These are phyloP conservation scores for Sinelater perroti DNA, from an alignment of 2,888 invertebrate genomes.

Conservation along the genomic window DNA sequence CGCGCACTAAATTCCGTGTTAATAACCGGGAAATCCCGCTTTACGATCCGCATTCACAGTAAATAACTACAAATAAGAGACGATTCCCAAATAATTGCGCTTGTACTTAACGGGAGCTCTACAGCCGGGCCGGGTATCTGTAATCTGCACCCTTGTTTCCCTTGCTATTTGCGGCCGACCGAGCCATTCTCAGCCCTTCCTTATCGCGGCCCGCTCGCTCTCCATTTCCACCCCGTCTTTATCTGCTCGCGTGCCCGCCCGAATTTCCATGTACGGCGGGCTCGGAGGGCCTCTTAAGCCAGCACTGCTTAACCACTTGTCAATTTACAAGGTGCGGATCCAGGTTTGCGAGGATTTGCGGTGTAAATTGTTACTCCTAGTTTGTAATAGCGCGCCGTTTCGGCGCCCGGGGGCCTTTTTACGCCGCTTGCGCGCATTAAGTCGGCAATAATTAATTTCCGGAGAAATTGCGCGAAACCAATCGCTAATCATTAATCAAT, in stretches of 20 bases:
- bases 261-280: slow-evolving; percentile 53
- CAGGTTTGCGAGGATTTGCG: slow-evolving; percentile 46
- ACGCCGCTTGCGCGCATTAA: slow-evolving; percentile 14
- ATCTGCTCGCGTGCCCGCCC: slow-evolving; percentile 51
- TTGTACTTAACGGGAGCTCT: slow-evolving; percentile 55
- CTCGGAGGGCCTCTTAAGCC: slow-evolving; percentile 50
- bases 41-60: slow-evolving; percentile 36
- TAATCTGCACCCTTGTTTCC: slow-evolving; percentile 60
- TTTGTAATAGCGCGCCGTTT: slow-evolving; percentile 42
- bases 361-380: slow-evolving; percentile 50
- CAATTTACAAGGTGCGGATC: slow-evolving; percentile 54
- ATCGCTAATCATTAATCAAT: too few species aligned
- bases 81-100: slow-evolving; percentile 56
- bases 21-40: slow-evolving; percentile 32
- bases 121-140: slow-evolving; percentile 56
- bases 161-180: slow-evolving; percentile 59
- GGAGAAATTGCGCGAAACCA: too few species aligned
- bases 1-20: slow-evolving; percentile 27
- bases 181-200: slow-evolving; percentile 54
- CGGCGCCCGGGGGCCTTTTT: slow-evolving; percentile 30
- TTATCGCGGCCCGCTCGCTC: slow-evolving; percentile 40
- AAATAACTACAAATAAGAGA: slow-evolving; percentile 45
- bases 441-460: too few species aligned
- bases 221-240: slow-evolving; percentile 49
- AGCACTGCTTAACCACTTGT: slow-evolving; percentile 52